Evolutionary conservation across 2,797 vertebrate genomes (phyloP).

Genomic region (Argentina silus): DNA sequence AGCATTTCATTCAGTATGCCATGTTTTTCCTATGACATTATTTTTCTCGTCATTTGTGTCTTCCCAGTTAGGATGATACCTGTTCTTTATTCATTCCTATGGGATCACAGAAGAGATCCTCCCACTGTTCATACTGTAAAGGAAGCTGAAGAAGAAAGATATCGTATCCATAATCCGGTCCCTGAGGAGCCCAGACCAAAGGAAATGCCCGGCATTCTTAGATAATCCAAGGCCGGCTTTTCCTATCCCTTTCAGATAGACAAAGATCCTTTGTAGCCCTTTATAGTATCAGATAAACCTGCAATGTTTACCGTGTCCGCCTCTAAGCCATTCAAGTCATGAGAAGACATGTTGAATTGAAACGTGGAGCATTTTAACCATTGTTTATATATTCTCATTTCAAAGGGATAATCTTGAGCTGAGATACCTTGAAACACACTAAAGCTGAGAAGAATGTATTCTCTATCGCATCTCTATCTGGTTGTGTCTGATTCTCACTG

Average conservation of each 20-base stretch:
- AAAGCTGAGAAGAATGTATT: background rate
- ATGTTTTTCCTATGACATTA: background rate
- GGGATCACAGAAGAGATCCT: background rate
- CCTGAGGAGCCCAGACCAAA: constrained; percentile 51
- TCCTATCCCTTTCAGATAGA: constrained; percentile 46
- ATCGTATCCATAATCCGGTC: constrained; percentile 36
- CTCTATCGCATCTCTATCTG: background rate
- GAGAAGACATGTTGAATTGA: constrained; percentile 22
- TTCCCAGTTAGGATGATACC: no score
- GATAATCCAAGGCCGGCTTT: constrained; percentile 46
- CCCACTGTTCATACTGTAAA: constrained; percentile 12
- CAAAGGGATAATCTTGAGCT: constrained; percentile 25
- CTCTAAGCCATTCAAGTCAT: constrained; percentile 31
- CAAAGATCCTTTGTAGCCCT: constrained; percentile 21
- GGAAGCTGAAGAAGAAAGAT: constrained; percentile 33
- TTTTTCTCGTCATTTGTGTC: background rate
- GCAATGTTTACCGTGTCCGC: constrained; percentile 26
- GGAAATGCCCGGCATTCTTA: constrained; percentile 55
- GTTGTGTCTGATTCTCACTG: background rate
- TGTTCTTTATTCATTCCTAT: no score
- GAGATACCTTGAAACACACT: background rate
- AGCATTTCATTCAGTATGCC: background rate
- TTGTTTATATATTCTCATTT: constrained; percentile 26
- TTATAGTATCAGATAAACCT: constrained; percentile 45
- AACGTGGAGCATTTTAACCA: background rate